Evolutionary conservation across 2,113 vertebrate species (phyloP), one percentile per base, ranked within the genome.

Genomic region (Oncorhynchus keta): DNA sequence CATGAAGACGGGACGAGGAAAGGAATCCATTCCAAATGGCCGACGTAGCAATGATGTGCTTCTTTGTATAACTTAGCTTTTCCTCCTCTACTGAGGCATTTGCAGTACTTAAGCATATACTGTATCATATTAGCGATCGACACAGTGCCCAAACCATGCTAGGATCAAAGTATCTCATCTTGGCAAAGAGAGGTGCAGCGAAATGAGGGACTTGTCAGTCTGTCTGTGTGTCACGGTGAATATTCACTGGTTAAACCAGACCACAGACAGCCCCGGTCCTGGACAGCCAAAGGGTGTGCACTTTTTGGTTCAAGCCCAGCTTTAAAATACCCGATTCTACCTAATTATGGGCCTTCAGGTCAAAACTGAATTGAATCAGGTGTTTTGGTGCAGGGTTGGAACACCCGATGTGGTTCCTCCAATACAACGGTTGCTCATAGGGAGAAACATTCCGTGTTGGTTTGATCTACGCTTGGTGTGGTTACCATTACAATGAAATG

Each of bases 381-480:
- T 45, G 9, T 45, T 45, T 45, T 11, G 39, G 39, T 45, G 39
- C 39, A 12, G 39, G 9, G 9, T 45, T 39, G 39, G 39, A 39
- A 39, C 8, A 12, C 39, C 39, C 9, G 2, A 9, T 45, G 39
- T 45, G 39, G 39, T 45, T 45, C 39, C 39, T 45, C 39, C 39
- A 45, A 45, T 45, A 11, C 8, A 11, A 45, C 2, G 2, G 2
- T 11, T 45, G 9, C 39, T 45, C 39, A 45, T 11, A 11, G 20
- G 18, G 20, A 73, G 48, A 79, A 83, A 75, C 71, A 78, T 88
- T 86, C 80, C 79, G 77, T 87, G 74, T 77, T 76, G 73, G 28
- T 73, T 73, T 79, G 3, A 22, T 85, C 76, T 81, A 67, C 49
- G 74, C 83, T 86, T 79, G 70, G 83, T 80, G 81, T 87, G 79